A percentile compares a stretch with the other conserved stretches of the same genome.
phyloP scores from a whole-genome alignment of 2,113 vertebrate genomes.

The Sturnira hondurensis region DNA sequence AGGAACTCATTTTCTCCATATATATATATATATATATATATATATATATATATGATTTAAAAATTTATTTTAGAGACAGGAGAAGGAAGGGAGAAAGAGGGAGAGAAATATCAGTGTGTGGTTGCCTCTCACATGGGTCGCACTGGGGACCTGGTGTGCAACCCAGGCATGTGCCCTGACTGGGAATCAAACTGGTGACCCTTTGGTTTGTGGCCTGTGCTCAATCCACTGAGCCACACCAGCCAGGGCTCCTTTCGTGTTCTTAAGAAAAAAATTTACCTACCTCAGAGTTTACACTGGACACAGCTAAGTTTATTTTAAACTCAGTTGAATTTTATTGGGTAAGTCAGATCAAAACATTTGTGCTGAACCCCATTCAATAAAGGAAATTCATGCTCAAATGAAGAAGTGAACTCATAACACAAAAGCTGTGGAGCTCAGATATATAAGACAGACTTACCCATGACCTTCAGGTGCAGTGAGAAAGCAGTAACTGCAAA shows the following conservation, averaged over 20 bases:
- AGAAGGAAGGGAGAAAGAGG: no score
- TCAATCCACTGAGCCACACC: no score
- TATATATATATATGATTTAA: no score
- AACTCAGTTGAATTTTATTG: neutral
- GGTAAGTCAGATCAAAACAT: neutral
- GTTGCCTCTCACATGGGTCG: no score
- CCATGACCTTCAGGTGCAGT: neutral
- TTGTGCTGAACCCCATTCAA: neutral
- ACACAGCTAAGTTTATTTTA: neutral
- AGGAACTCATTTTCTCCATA: neutral
- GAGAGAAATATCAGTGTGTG: no score
- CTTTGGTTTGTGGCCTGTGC: no score
- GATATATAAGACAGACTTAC: neutral
- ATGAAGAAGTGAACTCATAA: neutral
- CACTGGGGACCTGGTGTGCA: no score
- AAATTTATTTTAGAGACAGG: no score
- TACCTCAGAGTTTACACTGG: neutral
- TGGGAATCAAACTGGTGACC: no score
- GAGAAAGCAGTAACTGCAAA: neutral
- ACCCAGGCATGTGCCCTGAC: no score
- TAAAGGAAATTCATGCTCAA: neutral
- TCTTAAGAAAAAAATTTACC: neutral
- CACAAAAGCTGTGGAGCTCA: neutral
- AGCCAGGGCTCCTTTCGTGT: neutral
- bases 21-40: no score